Evolutionary conservation across 2,113 vertebrate genomes (phyloP), one percentile per base, ranked within the genome.

Genomic region (Sapajus apella): DNA sequence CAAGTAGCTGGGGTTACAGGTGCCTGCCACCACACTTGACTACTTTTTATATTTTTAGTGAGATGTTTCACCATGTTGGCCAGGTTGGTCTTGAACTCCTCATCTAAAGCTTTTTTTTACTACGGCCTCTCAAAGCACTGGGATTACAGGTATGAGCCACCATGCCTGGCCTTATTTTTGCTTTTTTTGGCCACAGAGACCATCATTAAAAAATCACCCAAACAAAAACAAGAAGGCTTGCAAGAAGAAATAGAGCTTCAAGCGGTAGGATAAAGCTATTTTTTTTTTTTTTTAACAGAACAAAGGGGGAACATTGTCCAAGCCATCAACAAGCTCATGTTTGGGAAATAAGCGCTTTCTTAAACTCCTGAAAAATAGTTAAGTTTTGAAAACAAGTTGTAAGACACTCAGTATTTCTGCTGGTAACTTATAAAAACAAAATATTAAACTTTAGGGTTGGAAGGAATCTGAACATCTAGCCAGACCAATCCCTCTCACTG

Each of bases 351-450:
- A 77, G 21, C 8, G 52, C 27, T 70, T 73, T 40, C 76, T 95
- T 64, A 92, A 10, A 85, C 30, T 68, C 21, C 43, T 96, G 76
- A 84, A 68, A 94, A 81, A 83, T 55, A 93, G 40, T 70, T 97
- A 72, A 40, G 80, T 84, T 97, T 90, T 95, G 47, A 84, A 94
- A 93, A 90, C 18, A 94, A 84, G 58, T 89, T 92, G 30, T 5
- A 94, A 88, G 30, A 88, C 93, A 92, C 2, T 45, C 58, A 95
- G 27, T 76, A 32, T 85, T 95, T 90, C 27, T 92, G 20, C 64
- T 70, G 94, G 64, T 12, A 96, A 82, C 43, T 94, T 85, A 80
- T 55, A 84, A 94, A 93, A 97, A 90, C 11, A 95, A 95, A 90
- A 30, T 50, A 70, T 58, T 93, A 90, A 91, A 81, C 50, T 43